Base-by-base conservation (phyloP, 2,888 invertebrate species). In the Ctenicera cuprea region DNA sequence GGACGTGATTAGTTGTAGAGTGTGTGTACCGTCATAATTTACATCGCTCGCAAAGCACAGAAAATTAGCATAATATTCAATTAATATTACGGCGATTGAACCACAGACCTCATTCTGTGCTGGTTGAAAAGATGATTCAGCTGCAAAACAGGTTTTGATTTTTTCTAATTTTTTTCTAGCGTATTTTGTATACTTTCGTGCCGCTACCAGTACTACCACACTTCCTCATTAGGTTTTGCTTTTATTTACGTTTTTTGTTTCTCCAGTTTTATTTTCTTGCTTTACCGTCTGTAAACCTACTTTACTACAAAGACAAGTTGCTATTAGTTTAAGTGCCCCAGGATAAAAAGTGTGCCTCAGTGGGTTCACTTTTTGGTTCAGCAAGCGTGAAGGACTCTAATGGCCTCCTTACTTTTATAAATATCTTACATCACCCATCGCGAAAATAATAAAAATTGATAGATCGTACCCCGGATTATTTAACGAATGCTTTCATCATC, bases 401-500 rank as follows among this genome's bases (percentile, higher is more conserved):
- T 37, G 65, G 37, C 26, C 48, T 9, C 22, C 30, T 37, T 52
- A 37, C 16, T 54, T 69, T 50, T 69, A 61, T 50, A 61, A 61
- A 62, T 30, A 50, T 61, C 26, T 54, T 30, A 14, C 69, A 37
- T 59, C 43, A 54, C 16, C 45, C 37, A 45, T 22, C 14, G 63
- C 18, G 50, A 70, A 63, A 61, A 66, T 66, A 65, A 71, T 71
- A 71, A 65, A 61, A 71, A 71, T 71, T 71, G 71, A 71, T 66
- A 65, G 59, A 65, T 59, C 38, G 33, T 61, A 57, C 61, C 33
- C 65, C 38, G 45, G 64, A 50, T 65, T 66, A 61, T 65, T 71
- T 65, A 65, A 66, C 59, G 41, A 66, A 59, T 43, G 54, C 57
- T 61, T 71, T 67, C 72, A 77, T 76, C 76, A 78, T 77, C 76